These are phyloP conservation scores for Sebastes schlegelii DNA, from an alignment of 2,113 vertebrate species.

Conservation along the genomic window DNA sequence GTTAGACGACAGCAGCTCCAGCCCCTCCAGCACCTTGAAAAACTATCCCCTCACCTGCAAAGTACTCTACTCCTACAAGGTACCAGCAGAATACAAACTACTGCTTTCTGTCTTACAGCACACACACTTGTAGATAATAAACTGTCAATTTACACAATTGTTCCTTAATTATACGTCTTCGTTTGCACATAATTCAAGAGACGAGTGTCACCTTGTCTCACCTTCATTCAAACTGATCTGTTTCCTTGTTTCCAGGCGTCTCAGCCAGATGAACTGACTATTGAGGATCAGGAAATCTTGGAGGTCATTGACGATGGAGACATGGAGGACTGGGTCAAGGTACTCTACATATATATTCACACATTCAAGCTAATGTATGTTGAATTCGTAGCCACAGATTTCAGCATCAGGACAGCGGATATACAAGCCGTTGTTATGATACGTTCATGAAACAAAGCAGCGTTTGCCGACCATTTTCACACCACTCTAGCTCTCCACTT, in stretches of 20 bases:
- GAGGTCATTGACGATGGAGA: constrained; percentile 99
- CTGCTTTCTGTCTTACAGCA: not conserved
- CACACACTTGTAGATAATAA: too few species aligned
- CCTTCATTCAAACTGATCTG: not conserved
- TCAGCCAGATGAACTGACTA: constrained; percentile 97
- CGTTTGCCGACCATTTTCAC: too few species aligned
- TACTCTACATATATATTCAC: constrained; percentile 49
- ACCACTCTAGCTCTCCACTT: too few species aligned
- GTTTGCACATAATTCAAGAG: too few species aligned
- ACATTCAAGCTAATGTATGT: too few species aligned
- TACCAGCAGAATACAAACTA: constrained; percentile 49
- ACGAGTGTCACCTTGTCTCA: too few species aligned
- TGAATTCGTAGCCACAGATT: not conserved
- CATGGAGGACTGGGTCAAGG: constrained; percentile 99
- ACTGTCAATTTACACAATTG: too few species aligned
- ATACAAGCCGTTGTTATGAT: too few species aligned
- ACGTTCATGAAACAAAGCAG: too few species aligned
- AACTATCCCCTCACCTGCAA: constrained; percentile 99
- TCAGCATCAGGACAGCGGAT: too few species aligned
- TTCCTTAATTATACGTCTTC: too few species aligned
- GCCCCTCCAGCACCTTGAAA: constrained; percentile 94
- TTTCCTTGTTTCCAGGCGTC: constrained; percentile 85
- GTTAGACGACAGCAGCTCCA: constrained; percentile 97
- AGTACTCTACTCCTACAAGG: constrained; percentile 98
- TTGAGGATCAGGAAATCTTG: constrained; percentile 96